Conservation (phyloP, 2,888 invertebrate genomes). For the Oscheius onirici region DNA sequence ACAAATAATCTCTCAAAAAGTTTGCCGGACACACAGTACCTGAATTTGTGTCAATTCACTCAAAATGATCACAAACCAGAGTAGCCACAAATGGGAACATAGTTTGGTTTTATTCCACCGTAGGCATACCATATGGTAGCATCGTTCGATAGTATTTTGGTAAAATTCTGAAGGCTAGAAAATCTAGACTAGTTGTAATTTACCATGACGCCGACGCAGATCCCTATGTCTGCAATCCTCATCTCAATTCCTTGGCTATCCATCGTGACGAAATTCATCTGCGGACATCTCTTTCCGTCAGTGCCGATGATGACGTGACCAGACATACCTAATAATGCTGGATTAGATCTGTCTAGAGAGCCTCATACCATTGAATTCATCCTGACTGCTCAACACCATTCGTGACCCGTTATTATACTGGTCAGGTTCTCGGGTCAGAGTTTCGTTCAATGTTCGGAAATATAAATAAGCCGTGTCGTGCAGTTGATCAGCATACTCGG, state of each 20-base stretch:
- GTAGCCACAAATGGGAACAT: constrained; percentile 47
- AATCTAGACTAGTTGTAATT: no score
- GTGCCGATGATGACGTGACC: constrained; percentile 46
- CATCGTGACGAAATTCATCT: constrained; percentile 45
- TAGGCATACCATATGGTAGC: constrained; percentile 42
- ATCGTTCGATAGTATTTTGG: constrained; percentile 33
- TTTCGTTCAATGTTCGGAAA: constrained; percentile 43
- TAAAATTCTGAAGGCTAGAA: constrained; percentile 43
- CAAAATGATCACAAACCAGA: constrained; percentile 31
- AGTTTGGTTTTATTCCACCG: constrained; percentile 35
- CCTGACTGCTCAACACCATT: constrained; percentile 2
- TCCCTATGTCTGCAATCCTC: constrained; percentile 39
- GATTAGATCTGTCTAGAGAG: background rate
- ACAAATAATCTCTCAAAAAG: constrained; percentile 51
- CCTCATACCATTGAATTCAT: constrained; percentile 25
- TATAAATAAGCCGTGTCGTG: constrained; percentile 52
- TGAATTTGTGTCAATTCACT: background rate
- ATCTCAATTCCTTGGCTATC: constrained; percentile 38
- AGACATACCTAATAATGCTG: constrained; percentile 24
- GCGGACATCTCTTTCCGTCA: constrained; percentile 41
- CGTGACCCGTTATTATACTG: constrained; percentile 21
- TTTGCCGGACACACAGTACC: constrained; percentile 42
- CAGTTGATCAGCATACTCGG: constrained; percentile 48
- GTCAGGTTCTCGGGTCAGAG: constrained; percentile 17
- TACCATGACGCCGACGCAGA: constrained; percentile 40